Evolutionary conservation across 1,140 invertebrate species (phyloP), one percentile per base, ranked within the genome.

Genomic region (Tetragnatha versicolor): DNA sequence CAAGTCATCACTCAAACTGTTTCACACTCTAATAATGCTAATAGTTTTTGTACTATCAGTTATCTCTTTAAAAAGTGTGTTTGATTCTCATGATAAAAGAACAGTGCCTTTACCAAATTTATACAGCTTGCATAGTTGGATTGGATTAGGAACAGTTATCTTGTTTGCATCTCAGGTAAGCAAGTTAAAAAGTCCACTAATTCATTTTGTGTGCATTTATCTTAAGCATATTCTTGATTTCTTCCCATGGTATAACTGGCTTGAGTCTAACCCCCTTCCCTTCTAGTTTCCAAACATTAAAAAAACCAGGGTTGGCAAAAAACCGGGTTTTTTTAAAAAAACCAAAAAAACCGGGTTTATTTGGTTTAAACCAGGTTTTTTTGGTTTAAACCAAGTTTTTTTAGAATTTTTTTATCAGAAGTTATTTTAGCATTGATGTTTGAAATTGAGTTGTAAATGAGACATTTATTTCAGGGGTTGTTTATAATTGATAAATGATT

Each of bases 61-160:
- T 35, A 89, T 96, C 82, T 90, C 88, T 33, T 85, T 94, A 45
- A 90, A 93, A 82, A 93, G 94, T 7, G 94, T 92, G 25, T 96
- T 95, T 86, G 92, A 95, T 84, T 93, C 90, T 66, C 94, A 96
- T 84, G 93, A 95, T 84, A 87, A 90, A 51, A 83, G 82, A 25
- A 45, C 37, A 25, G 60, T 72, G 7, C 91, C 92, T 9, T 91
- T 90, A 70, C 90, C 92, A 6, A 95, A 96, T 86, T 86, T 97
- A 84, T 95, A 94, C 84, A 80, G 63, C 31, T 42, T 96, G 42
- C 94, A 97, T 85, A 94, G 92, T 81, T 96, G 94, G 94, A 83
- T 97, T 68, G 95, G 95, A 1, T 84, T 96, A 0, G 86, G 88
- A 10, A 90, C 91, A 42, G 89, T 94, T 5, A 89, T 93, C 79